Conservation (phyloP, 2,797 vertebrate genomes). For the Odontamblyopus rebecca region DNA sequence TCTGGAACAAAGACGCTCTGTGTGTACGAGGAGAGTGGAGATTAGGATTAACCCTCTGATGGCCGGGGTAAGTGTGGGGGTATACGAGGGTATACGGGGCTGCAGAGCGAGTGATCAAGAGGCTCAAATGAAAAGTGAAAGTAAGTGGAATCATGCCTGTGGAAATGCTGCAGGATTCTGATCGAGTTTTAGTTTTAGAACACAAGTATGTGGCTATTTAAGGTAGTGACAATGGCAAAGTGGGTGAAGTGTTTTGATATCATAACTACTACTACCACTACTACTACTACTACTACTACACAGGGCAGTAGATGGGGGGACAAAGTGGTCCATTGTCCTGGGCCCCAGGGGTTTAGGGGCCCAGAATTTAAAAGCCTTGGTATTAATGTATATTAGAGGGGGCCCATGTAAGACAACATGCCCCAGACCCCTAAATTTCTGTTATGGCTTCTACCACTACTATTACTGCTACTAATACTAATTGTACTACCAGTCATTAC, state of each 20-base stretch:
- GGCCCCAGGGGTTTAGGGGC: too few species aligned
- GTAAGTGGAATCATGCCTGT: not conserved
- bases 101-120: not conserved
- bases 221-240: not conserved
- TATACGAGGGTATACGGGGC: not conserved
- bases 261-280: too few species aligned
- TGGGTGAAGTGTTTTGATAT: not conserved
- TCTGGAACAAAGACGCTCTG: conserved; percentile 57
- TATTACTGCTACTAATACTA: too few species aligned
- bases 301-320: too few species aligned
- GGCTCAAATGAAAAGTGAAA: not conserved
- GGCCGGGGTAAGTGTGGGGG: conserved; percentile 21
- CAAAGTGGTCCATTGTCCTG: too few species aligned
- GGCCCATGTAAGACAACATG: too few species aligned
- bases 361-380: too few species aligned
- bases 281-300: too few species aligned
- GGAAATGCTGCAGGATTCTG: not conserved
- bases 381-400: too few species aligned
- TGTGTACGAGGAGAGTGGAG: conserved; percentile 45
- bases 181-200: not conserved
- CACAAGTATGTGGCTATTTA: not conserved
- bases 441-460: too few species aligned
- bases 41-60: conserved; percentile 64
- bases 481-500: too few species aligned
- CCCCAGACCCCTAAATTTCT: too few species aligned